Percentiles rank a stretch among this genome's conserved stretches.
These are phyloP conservation scores for Neolamprologus ventralis DNA, from an alignment of 2,113 vertebrate species.

Conservation along the genomic window DNA sequence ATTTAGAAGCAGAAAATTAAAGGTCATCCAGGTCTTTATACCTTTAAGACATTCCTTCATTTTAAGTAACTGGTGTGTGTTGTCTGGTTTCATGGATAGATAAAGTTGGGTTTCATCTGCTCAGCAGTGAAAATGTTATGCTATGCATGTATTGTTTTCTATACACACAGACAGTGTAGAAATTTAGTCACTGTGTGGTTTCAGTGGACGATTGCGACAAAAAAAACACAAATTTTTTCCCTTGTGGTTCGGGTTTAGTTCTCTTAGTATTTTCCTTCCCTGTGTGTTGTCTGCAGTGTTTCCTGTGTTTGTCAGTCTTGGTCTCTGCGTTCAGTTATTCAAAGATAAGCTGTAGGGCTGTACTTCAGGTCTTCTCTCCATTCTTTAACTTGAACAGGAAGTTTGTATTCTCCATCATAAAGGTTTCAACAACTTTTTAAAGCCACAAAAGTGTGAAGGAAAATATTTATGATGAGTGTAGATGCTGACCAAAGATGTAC, in stretches of 20 bases:
- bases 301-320: background rate
- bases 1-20: background rate
- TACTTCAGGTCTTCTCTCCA: background rate
- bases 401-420: background rate
- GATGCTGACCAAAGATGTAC: background rate
- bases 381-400: background rate
- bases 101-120: background rate
- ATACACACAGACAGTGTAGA: background rate
- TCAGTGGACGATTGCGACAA: fast-evolving
- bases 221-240: fast-evolving
- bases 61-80: background rate
- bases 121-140: background rate
- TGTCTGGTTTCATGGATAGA: background rate
- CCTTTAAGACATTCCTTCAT: background rate
- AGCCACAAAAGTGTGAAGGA: background rate
- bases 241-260: background rate
- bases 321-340: background rate
- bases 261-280: background rate
- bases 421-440: fast-evolving
- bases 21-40: background rate
- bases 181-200: background rate
- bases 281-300: fast-evolving
- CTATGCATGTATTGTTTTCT: background rate
- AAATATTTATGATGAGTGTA: background rate
- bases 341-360: background rate